A percentile compares a stretch with the other conserved stretches of the same genome.
These are phyloP conservation scores for Polyommatus iphigenia DNA, from an alignment of 2,888 invertebrate genomes.

Conservation along the genomic window DNA sequence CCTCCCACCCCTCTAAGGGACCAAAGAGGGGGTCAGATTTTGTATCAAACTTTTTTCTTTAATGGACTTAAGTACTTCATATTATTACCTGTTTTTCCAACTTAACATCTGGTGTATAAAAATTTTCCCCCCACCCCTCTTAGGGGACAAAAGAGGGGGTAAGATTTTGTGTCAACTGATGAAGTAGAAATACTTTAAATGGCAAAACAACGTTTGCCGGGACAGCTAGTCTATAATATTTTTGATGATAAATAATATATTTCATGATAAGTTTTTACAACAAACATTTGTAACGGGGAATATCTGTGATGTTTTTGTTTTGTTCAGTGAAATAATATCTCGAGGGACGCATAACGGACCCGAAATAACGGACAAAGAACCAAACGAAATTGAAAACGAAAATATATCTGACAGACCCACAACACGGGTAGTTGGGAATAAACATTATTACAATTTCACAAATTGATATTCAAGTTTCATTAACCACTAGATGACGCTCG, in stretches of 20 bases:
- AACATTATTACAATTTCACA: background rate
- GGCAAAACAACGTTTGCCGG: no score
- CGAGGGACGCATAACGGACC: conserved; percentile 16
- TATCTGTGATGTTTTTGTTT: conserved; percentile 26
- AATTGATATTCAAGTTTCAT: background rate
- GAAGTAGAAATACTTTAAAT: no score
- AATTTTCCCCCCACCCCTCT: no score
- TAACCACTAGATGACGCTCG: background rate
- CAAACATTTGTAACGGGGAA: conserved; percentile 10
- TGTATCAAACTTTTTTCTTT: no score
- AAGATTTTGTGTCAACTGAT: no score
- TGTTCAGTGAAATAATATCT: conserved; percentile 26
- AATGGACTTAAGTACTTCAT: no score
- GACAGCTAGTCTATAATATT: no score
- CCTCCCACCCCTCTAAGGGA: no score
- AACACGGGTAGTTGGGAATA: background rate
- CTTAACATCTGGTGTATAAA: no score
- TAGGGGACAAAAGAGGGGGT: no score
- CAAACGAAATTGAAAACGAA: conserved; percentile 19
- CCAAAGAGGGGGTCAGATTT: no score
- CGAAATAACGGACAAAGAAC: conserved; percentile 29
- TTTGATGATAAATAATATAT: background rate
- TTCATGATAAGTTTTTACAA: conserved; percentile 6
- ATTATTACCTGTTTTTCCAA: no score
- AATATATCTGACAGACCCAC: conserved; percentile 17